Evolutionary conservation across 2,888 invertebrate genomes (phyloP).

Genomic region (Synergus japonicus): DNA sequence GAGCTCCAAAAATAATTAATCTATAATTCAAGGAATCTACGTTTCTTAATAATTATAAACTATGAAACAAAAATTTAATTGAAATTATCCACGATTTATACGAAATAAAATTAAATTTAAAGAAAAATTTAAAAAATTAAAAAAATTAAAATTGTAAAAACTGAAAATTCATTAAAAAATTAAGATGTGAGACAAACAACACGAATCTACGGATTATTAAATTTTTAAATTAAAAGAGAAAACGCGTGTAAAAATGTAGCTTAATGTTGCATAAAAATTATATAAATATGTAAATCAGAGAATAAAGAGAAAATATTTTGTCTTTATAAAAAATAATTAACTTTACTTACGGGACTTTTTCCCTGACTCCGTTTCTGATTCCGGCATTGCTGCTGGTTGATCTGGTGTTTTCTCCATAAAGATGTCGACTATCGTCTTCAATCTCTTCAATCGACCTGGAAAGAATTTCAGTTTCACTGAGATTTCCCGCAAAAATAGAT

Average conservation of each 20-base stretch:
- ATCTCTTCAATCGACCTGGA: slow-evolving; percentile 16
- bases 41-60: not conserved
- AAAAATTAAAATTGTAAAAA: too few species aligned
- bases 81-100: not conserved
- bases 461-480: slow-evolving; percentile 32
- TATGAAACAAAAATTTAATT: not conserved
- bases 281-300: not conserved
- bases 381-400: not conserved
- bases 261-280: not conserved
- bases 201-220: not conserved
- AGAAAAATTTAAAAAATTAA: not conserved
- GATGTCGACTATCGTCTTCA: not conserved
- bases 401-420: slow-evolving; percentile 25
- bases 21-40: not conserved
- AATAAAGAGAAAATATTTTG: not conserved
- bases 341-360: slow-evolving; percentile 26
- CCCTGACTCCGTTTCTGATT: not conserved
- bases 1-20: not conserved
- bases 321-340: not conserved
- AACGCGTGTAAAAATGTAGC: not conserved
- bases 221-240: not conserved
- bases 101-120: not conserved
- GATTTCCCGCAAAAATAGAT: slow-evolving; percentile 56
- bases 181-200: not conserved
- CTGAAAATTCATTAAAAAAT: not conserved